A percentile compares a stretch with the other conserved stretches of the same genome.
Evolutionary conservation across 2,113 vertebrate species (phyloP).

Genomic region (Azemiops feae): DNA sequence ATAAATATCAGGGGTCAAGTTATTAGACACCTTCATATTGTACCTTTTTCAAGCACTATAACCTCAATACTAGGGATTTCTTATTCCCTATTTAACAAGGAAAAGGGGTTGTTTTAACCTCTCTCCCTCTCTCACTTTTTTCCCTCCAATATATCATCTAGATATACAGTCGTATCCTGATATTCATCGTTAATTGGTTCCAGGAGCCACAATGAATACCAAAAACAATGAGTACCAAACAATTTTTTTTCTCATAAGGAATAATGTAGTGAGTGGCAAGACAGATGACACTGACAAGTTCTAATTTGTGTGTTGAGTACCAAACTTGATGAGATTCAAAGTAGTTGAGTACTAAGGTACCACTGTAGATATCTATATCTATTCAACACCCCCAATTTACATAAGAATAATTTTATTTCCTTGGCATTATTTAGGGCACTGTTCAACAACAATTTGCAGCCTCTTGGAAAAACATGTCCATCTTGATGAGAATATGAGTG

Average conservation of each 20-base stretch:
- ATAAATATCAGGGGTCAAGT: background rate
- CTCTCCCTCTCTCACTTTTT: background rate
- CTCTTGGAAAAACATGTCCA: rapidly evolving
- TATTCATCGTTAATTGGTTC: background rate
- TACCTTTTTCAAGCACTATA: background rate
- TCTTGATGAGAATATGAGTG: constrained; percentile 9
- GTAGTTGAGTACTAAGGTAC: background rate
- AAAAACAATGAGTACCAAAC: background rate
- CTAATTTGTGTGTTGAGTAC: background rate
- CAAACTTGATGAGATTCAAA: background rate
- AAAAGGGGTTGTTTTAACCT: too few species aligned
- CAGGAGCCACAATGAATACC: background rate
- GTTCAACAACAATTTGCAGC: background rate
- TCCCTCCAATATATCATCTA: background rate
- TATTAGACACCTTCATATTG: background rate
- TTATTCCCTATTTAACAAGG: background rate
- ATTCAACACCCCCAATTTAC: background rate
- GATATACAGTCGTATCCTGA: background rate
- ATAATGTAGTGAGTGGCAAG: background rate
- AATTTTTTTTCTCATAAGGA: background rate
- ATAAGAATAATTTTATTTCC: background rate
- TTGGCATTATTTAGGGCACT: background rate
- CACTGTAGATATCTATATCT: background rate
- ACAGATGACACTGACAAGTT: background rate
- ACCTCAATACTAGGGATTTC: background rate